Evolutionary conservation across 2,113 vertebrate genomes (phyloP), one percentile per base, ranked within the genome.

Genomic region (Sebastes fasciatus): DNA sequence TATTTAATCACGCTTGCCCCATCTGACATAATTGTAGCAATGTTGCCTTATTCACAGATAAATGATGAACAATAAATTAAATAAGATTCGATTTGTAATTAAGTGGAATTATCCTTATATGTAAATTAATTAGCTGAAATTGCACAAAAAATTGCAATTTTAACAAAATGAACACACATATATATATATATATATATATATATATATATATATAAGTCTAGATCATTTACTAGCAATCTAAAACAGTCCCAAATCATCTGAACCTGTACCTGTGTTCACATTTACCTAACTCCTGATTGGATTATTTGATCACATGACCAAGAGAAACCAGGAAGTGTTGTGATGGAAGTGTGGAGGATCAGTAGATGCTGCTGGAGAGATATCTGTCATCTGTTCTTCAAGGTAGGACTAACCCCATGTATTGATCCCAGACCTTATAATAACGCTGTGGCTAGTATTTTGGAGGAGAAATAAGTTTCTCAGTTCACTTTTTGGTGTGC

Each of bases 311-410:
- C 83, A 80, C 72, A 65, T 66, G 83, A 19, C 54, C 2, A 5
- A 66, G 61, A 67, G 4, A 46, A 77, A 85, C 12, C 66, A 72
- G 73, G 66, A 77, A 73, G 61, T 46, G 64, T 3, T 63, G 40
- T 49, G 71, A 34, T 51, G 12, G 23, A 62, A 57, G 60, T 14
- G 43, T 45, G 55, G n/a, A 51, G 5, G n/a, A 2, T 0, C 46
- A 6, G 63, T 43, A 23, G 51, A 21, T 5, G n/a, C 68, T 40
- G 17, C 42, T 54, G n/a, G 1, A 45, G 23, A 40, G 40, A 52
- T 11, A 1, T 42, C 11, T 23, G 0, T 49, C 54, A 55, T 26
- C 9, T 16, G 42, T 40, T 51, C 3, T 55, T 73, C 10, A 57
- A 73, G 77, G 61, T 63, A 73, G 48, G 45, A 54, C 26, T 26